Base-by-base conservation (phyloP, 23 tunicate genomes). In the Halocynthia roretzi region DNA sequence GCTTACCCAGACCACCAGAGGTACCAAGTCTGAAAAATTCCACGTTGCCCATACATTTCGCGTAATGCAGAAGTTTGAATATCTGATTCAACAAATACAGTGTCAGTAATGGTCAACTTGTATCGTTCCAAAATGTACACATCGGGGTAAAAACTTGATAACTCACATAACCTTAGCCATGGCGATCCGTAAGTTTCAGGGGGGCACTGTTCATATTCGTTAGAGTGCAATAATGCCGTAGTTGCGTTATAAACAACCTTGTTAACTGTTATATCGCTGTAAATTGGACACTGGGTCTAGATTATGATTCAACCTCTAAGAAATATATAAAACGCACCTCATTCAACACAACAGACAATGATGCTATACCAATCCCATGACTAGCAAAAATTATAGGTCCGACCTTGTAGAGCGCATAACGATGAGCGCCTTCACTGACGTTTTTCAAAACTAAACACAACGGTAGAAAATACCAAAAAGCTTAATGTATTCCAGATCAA, bases 1-100 rank as follows among this genome's bases (percentile, higher is more conserved):
- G 53, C 75, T 52, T 63, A 92, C 98, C 98, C 7, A 92, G 58
- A 6, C 98, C 98, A 14, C 98, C 98, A 50, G 93, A 92, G 12
- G 93, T 92, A 62, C 98, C 98, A 54, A 92, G 60, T 22, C 98
- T 82, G 18, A 92, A 55, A 55, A 92, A 83, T 49, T 83, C 71
- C 61, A 92, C 92, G 71, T 92, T 88, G 56, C 60, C 72, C 8
- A 14, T 54, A 56, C 93, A 86, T 6, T 73, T 77, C 12, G 98
- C 85, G 62, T 80, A 83, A 54, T 83, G 79, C 2, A 83, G 21
- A 67, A 92, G 67, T 64, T 92, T 92, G 48, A 86, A 53, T 10
- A 91, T 19, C 97, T 91, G 82, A 10, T 56, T 56, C 44, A 8
- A 71, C 53, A 67, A 40, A 7, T 53, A 14, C 10, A 75, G n/a